Evolutionary conservation across 2,888 invertebrate species (phyloP).

Genomic region (Lithophane leautieri): DNA sequence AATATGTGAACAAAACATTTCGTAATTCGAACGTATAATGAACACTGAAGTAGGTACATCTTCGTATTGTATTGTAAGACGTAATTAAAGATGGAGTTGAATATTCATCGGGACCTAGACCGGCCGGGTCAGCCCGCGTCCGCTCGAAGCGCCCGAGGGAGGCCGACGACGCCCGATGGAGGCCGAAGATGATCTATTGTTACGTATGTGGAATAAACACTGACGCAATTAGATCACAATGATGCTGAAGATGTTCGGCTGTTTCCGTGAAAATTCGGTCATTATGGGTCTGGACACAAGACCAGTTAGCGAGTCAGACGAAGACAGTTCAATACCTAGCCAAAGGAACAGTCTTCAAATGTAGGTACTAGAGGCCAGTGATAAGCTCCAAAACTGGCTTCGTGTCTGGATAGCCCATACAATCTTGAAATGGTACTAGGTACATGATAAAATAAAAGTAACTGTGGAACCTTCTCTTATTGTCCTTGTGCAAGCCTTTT

Average conservation of each 20-base stretch:
- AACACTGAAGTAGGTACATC: slow-evolving; percentile 36
- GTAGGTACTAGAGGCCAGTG: not conserved
- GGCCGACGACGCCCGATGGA: slow-evolving; percentile 9
- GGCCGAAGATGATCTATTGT: slow-evolving; percentile 19
- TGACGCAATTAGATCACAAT: slow-evolving; percentile 8
- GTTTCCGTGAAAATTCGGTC: slow-evolving; percentile 7
- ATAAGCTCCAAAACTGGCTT: not conserved
- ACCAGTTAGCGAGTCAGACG: not conserved
- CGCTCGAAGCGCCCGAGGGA: slow-evolving; percentile 24
- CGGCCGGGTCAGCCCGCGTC: slow-evolving; percentile 55
- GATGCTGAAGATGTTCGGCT: not conserved
- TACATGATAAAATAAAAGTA: not conserved
- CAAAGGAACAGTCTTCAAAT: not conserved
- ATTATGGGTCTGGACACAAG: too few species aligned
- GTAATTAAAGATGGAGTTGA: slow-evolving; percentile 57
- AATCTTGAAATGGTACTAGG: not conserved
- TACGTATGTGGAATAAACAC: slow-evolving; percentile 17
- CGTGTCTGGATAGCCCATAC: not conserved
- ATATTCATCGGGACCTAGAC: slow-evolving; percentile 63
- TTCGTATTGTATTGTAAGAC: slow-evolving; percentile 48
- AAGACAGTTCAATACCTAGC: not conserved
- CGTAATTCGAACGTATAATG: slow-evolving; percentile 23
- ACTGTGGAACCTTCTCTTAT: not conserved
- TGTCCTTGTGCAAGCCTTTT: too few species aligned
- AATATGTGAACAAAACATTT: slow-evolving; percentile 33